phyloP scores from a whole-genome alignment of 2,888 invertebrate genomes.

The Drosophila pseudotakahashii region DNA sequence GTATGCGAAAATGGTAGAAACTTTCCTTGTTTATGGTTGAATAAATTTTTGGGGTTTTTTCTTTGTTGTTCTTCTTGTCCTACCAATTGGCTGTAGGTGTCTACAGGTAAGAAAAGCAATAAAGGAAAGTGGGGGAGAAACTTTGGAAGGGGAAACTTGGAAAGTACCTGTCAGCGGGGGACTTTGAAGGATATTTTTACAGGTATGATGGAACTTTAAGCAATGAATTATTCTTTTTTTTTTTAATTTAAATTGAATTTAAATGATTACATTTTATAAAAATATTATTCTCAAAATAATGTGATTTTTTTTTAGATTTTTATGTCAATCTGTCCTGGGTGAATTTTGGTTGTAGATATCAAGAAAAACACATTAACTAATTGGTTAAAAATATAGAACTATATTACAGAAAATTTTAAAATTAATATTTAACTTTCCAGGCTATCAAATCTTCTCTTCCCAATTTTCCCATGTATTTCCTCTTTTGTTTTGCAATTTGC shows the following conservation, averaged over 20 bases:
- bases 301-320: too few relatives aligned
- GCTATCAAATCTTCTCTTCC: not conserved
- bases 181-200: not conserved
- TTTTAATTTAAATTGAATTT: not conserved
- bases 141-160: not conserved
- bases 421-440: not conserved
- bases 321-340: too few relatives aligned
- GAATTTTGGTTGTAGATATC: too few relatives aligned
- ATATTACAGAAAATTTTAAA: too few relatives aligned
- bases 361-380: too few relatives aligned
- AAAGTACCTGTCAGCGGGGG: conserved; percentile 8
- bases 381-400: too few relatives aligned
- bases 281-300: too few relatives aligned
- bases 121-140: not conserved
- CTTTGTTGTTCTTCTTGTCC: conserved; percentile 2
- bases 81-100: conserved; percentile 33
- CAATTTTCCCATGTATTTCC: not conserved
- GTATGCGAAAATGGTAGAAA: conserved; percentile 43
- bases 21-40: conserved; percentile 45
- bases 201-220: not conserved
- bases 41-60: conserved; percentile 11
- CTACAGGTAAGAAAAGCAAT: conserved; percentile 17
- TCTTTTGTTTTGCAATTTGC: conserved; percentile 41
- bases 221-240: not conserved
- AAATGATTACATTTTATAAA: too few relatives aligned